Conservation (phyloP, 2,113 vertebrate species). For the Ceyx cyanopectus region DNA sequence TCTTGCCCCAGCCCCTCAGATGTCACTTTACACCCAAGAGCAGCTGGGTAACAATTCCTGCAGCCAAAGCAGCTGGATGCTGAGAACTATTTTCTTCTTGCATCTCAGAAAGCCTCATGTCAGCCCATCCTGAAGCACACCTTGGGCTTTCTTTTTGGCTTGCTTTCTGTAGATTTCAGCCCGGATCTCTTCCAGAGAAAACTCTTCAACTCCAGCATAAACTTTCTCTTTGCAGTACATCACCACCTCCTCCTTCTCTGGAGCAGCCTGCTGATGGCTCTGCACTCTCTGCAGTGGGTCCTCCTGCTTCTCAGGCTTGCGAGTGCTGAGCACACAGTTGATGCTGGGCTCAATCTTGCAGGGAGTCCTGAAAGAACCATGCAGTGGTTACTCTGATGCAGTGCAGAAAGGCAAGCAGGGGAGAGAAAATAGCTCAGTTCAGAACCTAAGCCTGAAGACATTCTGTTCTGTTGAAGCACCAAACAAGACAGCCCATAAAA, state of each 20-base stretch:
- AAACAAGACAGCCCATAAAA: not conserved
- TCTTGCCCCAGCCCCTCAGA: too few species aligned
- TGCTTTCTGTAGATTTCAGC: conserved; percentile 90
- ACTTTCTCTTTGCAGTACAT: conserved; percentile 96
- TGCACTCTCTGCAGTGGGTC: conserved; percentile 89
- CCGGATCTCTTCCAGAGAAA: conserved; percentile 94
- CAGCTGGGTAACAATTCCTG: not conserved
- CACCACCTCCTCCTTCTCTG: conserved; percentile 80
- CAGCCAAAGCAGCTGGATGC: not conserved
- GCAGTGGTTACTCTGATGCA: not conserved
- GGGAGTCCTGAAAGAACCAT: conserved; percentile 84
- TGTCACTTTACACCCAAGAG: not conserved
- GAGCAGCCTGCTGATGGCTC: conserved; percentile 77
- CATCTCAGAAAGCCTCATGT: not conserved
- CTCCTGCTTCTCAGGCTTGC: conserved; percentile 85
- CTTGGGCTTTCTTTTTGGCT: conserved; percentile 71
- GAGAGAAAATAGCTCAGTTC: not conserved
- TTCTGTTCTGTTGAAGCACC: not conserved
- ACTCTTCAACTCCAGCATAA: conserved; percentile 89
- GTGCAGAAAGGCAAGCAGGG: not conserved
- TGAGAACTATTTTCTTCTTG: not conserved
- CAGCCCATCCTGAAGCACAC: conserved; percentile 18
- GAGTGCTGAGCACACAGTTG: conserved; percentile 85
- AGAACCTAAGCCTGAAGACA: not conserved
- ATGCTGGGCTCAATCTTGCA: conserved; percentile 93